A percentile compares a stretch with the other conserved stretches of the same genome.
These are phyloP conservation scores for Scolanthus callimorphus DNA, from an alignment of 92 coral and sea anemone species.

Conservation along the genomic window DNA sequence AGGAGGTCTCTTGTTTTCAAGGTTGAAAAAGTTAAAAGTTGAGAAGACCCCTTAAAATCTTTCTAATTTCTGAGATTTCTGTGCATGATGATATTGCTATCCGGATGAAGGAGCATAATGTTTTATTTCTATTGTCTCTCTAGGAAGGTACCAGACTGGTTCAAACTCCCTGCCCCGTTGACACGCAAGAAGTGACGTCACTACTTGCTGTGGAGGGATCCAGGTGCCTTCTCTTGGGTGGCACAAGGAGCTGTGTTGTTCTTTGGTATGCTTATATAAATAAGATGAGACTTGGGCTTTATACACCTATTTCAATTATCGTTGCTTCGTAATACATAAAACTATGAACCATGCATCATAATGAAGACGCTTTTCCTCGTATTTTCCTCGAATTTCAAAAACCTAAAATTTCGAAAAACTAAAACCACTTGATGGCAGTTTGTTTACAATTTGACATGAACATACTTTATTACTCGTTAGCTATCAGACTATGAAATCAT, in stretches of 20 bases:
- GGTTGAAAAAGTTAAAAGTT: too few species aligned
- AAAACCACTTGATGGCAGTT: too few species aligned
- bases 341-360: neutral
- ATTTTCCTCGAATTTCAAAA: too few species aligned
- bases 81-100: too few species aligned
- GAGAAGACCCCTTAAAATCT: too few species aligned
- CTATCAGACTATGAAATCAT: too few species aligned
- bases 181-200: slow-evolving; percentile 17
- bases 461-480: too few species aligned
- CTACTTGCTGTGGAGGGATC: slow-evolving; percentile 34
- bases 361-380: neutral
- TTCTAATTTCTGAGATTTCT: too few species aligned
- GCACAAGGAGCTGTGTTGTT: slow-evolving; percentile 17
- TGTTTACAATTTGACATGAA: too few species aligned
- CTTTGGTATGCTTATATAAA: slow-evolving; percentile 29
- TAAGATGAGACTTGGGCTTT: neutral
- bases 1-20: too few species aligned
- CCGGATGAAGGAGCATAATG: too few species aligned
- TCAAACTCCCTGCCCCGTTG: slow-evolving; percentile 9
- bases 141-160: slow-evolving; percentile 15
- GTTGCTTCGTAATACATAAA: neutral
- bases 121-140: neutral
- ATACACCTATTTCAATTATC: neutral
- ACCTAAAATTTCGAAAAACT: too few species aligned
- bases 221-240: slow-evolving; percentile 50